phyloP scores from a whole-genome alignment of 2,113 vertebrate genomes.

The Rhabdomys dilectus region DNA sequence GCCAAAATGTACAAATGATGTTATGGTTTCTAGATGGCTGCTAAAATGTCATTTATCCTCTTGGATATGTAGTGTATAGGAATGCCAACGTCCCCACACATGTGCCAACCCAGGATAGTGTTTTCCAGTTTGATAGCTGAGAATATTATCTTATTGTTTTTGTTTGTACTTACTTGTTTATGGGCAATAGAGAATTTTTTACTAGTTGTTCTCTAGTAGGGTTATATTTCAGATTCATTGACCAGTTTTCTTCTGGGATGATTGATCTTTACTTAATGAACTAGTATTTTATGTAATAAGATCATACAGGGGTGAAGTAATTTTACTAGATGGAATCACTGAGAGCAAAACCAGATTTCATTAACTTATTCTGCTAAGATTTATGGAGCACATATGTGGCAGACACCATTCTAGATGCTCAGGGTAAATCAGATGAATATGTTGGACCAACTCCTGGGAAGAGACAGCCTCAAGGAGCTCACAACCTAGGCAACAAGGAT shows the following conservation, averaged over 20 bases:
- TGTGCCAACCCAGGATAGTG: neutral
- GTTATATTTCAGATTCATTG: neutral
- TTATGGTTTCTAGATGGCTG: neutral
- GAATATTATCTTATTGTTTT: conserved; percentile 1
- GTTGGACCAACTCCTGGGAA: neutral
- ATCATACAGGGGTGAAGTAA: neutral
- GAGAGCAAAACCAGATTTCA: neutral
- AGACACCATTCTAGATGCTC: neutral
- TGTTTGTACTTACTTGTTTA: conserved; percentile 19
- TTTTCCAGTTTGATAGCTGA: conserved; percentile 10
- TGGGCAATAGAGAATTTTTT: neutral
- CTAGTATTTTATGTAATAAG: neutral
- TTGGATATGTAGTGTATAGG: neutral
- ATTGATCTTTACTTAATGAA: neutral
- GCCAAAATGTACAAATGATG: neutral
- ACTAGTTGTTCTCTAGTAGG: conserved; percentile 22
- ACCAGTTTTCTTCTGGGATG: neutral
- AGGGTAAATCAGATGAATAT: neutral
- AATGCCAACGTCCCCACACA: neutral
- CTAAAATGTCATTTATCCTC: neutral
- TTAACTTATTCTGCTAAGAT: conserved; percentile 12
- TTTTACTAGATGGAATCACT: neutral
- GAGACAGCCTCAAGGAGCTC: neutral
- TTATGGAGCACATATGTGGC: neutral
- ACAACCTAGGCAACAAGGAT: neutral